phyloP scores from a whole-genome alignment of 2,888 invertebrate species.

The Stramonita haemastoma region DNA sequence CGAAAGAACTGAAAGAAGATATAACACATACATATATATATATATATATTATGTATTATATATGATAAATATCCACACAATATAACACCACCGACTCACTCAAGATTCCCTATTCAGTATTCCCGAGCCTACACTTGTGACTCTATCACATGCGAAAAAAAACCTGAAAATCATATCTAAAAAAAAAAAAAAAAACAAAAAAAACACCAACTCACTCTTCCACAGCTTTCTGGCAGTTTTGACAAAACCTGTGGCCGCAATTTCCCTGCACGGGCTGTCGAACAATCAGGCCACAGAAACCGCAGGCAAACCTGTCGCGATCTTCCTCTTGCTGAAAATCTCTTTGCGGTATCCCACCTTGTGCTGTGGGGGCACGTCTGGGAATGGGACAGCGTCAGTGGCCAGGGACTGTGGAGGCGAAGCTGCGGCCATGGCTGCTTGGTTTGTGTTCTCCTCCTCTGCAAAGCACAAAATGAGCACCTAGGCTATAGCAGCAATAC shows the following conservation, averaged over 20 bases:
- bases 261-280: conserved; percentile 62
- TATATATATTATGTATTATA: neutral
- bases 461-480: neutral
- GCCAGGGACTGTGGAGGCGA: neutral
- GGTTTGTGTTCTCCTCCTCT: neutral
- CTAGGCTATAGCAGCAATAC: no score
- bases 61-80: no score
- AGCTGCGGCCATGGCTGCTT: neutral
- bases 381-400: neutral
- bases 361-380: neutral
- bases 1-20: neutral
- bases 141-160: no score
- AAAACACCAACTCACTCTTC: conserved; percentile 11
- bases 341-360: conserved; percentile 45
- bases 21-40: neutral
- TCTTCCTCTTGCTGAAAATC: conserved; percentile 49
- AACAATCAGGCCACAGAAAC: conserved; percentile 55
- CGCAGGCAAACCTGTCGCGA: conserved; percentile 55
- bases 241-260: conserved; percentile 70
- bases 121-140: no score
- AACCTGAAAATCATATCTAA: no score
- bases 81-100: neutral
- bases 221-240: conserved; percentile 45
- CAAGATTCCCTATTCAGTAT: no score
- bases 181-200: neutral